These are phyloP conservation scores for Conus canariensis DNA, from an alignment of 2,888 invertebrate species.

Conservation along the genomic window DNA sequence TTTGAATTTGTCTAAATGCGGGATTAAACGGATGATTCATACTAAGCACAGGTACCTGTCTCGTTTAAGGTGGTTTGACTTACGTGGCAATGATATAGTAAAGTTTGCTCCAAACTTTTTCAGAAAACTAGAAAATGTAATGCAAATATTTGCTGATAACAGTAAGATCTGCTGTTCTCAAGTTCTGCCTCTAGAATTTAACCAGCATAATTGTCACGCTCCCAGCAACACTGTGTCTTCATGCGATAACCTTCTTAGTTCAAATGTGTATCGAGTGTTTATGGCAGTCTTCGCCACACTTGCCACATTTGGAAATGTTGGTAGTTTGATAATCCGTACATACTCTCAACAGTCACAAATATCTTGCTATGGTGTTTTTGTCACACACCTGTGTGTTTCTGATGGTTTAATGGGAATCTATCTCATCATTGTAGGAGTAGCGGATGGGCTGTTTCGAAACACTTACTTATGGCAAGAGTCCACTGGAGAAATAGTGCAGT, in stretches of 20 bases:
- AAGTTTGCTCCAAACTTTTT: background rate
- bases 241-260: conserved; percentile 31
- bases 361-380: conserved; percentile 50
- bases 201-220: conserved; percentile 4
- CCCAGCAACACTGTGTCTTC: background rate
- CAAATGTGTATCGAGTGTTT: conserved; percentile 47
- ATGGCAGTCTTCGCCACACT: conserved; percentile 54
- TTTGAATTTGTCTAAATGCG: background rate
- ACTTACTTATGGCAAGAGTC: conserved; percentile 59
- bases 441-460: conserved; percentile 56
- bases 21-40: background rate
- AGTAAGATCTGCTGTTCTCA: conserved; percentile 22
- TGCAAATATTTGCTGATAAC: background rate
- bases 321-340: conserved; percentile 47
- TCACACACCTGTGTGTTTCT: conserved; percentile 42
- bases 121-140: background rate
- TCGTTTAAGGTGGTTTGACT: background rate
- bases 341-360: conserved; percentile 58
- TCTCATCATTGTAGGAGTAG: conserved; percentile 55
- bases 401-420: conserved; percentile 61
- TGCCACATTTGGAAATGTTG: conserved; percentile 52
- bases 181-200: background rate
- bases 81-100: background rate
- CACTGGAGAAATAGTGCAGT: conserved; percentile 56
- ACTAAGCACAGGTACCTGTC: background rate